These are phyloP conservation scores for Drosophila malerkotliana DNA, from an alignment of 1,140 invertebrate species.

Conservation along the genomic window DNA sequence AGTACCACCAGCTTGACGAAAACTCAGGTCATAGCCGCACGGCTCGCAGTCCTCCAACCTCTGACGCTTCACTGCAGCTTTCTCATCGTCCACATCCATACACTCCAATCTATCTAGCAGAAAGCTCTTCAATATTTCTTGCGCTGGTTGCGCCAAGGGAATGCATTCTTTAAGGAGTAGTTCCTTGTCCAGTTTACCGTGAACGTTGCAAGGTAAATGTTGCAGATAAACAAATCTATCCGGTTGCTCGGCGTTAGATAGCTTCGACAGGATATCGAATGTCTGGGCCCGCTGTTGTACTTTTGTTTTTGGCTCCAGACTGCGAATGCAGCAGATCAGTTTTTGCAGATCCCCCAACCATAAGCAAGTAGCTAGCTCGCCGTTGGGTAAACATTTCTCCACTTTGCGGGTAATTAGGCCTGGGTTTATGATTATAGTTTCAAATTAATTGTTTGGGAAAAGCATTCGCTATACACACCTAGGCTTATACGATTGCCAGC, in stretches of 20 bases:
- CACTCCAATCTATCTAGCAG: conserved; percentile 63
- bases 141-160: conserved; percentile 47
- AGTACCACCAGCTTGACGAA: conserved; percentile 68
- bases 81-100: conserved; percentile 30
- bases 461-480: conserved; percentile 33
- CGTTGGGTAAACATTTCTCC: conserved; percentile 50
- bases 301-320: conserved; percentile 45
- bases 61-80: conserved; percentile 20
- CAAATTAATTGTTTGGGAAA: neutral
- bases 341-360: conserved; percentile 61
- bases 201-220: conserved; percentile 84
- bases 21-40: conserved; percentile 44
- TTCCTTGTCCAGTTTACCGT: conserved; percentile 84
- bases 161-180: conserved; percentile 56
- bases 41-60: conserved; percentile 22
- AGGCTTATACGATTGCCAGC: conserved; percentile 65
- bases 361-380: conserved; percentile 49
- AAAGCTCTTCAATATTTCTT: conserved; percentile 64
- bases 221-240: conserved; percentile 79
- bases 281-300: conserved; percentile 63
- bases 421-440: neutral
- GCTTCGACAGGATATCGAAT: conserved; percentile 60
- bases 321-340: conserved; percentile 66
- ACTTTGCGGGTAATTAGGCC: conserved; percentile 70
- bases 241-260: conserved; percentile 75